These are phyloP conservation scores for Empidonax traillii DNA, from an alignment of 2,113 vertebrate species.

Conservation along the genomic window DNA sequence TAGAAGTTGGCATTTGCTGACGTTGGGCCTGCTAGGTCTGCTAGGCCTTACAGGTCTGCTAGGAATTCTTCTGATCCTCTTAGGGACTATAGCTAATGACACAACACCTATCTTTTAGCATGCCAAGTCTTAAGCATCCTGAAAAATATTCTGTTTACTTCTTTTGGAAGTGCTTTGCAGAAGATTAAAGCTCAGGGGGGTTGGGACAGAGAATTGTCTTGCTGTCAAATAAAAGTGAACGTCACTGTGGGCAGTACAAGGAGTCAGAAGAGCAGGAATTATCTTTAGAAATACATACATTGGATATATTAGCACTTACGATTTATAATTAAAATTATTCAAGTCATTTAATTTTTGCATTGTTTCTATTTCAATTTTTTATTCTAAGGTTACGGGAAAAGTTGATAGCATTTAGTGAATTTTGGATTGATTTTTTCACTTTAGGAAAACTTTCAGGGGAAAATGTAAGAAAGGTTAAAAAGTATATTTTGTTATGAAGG, in stretches of 20 bases:
- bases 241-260: neutral
- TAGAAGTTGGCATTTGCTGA: neutral
- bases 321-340: neutral
- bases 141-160: neutral
- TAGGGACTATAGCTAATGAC: neutral
- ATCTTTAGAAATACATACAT: neutral
- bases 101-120: neutral
- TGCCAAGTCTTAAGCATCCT: neutral
- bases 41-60: neutral
- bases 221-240: neutral
- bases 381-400: neutral
- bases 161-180: neutral
- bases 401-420: neutral
- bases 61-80: neutral
- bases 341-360: neutral
- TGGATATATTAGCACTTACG: neutral
- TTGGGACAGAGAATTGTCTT: neutral
- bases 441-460: neutral
- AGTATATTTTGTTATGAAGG: neutral
- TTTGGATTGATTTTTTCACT: neutral
- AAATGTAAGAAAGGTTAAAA: neutral
- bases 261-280: neutral
- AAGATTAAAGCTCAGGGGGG: neutral
- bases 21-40: fast-evolving
- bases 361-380: neutral